These are phyloP conservation scores for Watsonalla cultraria DNA, from an alignment of 2,888 invertebrate genomes.

Conservation along the genomic window DNA sequence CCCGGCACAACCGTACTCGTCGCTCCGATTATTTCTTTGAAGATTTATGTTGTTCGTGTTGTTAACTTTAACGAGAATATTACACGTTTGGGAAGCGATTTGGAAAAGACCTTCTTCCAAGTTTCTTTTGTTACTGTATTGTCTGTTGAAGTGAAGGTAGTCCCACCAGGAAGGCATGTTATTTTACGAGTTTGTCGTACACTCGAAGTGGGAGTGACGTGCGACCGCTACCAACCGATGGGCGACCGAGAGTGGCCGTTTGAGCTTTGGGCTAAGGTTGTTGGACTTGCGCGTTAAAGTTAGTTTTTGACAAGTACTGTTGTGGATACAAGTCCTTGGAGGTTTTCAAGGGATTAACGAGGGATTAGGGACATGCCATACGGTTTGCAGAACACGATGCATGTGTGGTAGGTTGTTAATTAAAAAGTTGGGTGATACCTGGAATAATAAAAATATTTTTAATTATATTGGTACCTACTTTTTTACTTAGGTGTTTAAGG, in stretches of 20 bases:
- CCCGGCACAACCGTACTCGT: conserved; percentile 77
- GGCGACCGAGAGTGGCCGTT: conserved; percentile 31
- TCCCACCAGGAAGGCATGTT: conserved; percentile 82
- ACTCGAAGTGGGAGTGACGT: conserved; percentile 22
- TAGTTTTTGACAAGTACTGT: conserved; percentile 36
- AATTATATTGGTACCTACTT: too few relatives aligned
- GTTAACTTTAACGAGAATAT: conserved; percentile 86
- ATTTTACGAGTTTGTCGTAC: conserved; percentile 34
- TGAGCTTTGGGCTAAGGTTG: conserved; percentile 23
- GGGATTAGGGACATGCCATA: too few relatives aligned
- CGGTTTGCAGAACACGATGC: too few relatives aligned
- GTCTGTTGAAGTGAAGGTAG: conserved; percentile 73
- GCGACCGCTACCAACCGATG: conserved; percentile 21
- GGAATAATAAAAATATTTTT: too few relatives aligned
- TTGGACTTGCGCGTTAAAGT: conserved; percentile 66
- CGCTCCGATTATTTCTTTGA: conserved; percentile 82
- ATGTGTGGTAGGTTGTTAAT: too few relatives aligned
- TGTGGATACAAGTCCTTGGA: conserved; percentile 15
- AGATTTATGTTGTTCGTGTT: conserved; percentile 86
- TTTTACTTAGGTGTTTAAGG: too few relatives aligned
- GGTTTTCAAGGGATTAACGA: too few relatives aligned
- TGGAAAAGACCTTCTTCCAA: conserved; percentile 87
- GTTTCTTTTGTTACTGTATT: conserved; percentile 79
- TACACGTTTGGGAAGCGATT: conserved; percentile 88
- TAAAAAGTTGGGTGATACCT: too few relatives aligned